phyloP scores from a whole-genome alignment of 2,888 invertebrate species.

The Drosophila leonis region DNA sequence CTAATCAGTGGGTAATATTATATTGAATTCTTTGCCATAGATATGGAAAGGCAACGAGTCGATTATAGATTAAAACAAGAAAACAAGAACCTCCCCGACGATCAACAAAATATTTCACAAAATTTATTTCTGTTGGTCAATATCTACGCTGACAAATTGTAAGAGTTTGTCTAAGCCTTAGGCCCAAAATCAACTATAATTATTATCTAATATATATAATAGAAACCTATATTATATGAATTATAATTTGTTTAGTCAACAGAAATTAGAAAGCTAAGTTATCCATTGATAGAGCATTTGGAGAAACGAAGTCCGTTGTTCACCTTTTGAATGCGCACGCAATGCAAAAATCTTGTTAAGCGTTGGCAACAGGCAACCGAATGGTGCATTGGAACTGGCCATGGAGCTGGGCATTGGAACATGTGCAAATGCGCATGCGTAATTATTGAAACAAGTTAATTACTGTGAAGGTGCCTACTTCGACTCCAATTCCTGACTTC shows the following conservation, averaged over 20 bases:
- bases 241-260: background rate
- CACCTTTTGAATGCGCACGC: slow-evolving; percentile 69
- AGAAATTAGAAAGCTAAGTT: background rate
- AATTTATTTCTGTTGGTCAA: background rate
- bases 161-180: no score
- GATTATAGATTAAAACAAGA: background rate
- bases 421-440: slow-evolving; percentile 82
- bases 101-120: no score
- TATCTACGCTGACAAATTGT: background rate
- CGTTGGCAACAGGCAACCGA: slow-evolving; percentile 48
- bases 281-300: slow-evolving; percentile 30
- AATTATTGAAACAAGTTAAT: slow-evolving; percentile 83
- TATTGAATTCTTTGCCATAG: background rate
- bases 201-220: no score
- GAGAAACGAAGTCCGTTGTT: slow-evolving; percentile 46
- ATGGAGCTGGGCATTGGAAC: slow-evolving; percentile 54
- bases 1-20: background rate
- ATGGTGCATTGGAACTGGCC: slow-evolving; percentile 26
- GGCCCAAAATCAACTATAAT: no score
- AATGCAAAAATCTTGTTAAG: slow-evolving; percentile 82
- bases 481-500: slow-evolving; percentile 35
- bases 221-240: background rate
- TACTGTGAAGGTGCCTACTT: slow-evolving; percentile 74
- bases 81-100: no score
- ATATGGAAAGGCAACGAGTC: background rate